phyloP scores from a whole-genome alignment of 1,140 invertebrate genomes.

The Doryteuthis pealeii region DNA sequence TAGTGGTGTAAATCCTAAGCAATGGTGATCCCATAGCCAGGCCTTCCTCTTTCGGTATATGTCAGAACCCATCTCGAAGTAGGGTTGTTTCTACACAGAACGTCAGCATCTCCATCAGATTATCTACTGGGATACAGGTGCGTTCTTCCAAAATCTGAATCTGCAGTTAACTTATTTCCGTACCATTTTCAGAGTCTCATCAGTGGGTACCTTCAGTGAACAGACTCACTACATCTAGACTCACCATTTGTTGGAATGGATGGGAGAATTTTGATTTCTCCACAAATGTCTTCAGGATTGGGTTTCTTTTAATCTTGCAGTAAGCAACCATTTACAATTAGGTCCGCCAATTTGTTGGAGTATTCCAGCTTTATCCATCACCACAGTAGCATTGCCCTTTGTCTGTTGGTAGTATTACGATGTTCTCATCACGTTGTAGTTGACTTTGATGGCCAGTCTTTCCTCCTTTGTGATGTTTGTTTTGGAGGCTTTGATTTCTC shows the following conservation, averaged over 20 bases:
- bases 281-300: too few relatives aligned
- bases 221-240: neutral
- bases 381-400: too few relatives aligned
- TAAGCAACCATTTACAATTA: too few relatives aligned
- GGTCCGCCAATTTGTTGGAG: too few relatives aligned
- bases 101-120: neutral
- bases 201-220: neutral
- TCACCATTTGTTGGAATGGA: neutral
- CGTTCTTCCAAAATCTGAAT: neutral
- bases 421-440: too few relatives aligned
- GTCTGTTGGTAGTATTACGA: too few relatives aligned
- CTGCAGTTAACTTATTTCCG: neutral
- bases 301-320: too few relatives aligned
- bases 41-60: neutral
- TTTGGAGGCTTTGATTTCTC: too few relatives aligned
- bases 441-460: too few relatives aligned
- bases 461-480: too few relatives aligned
- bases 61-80: neutral
- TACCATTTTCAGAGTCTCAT: neutral
- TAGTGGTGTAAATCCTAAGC: neutral
- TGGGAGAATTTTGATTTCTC: too few relatives aligned
- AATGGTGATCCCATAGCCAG: neutral
- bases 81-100: neutral
- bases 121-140: neutral
- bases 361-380: too few relatives aligned